Base-by-base conservation (phyloP, 2,888 invertebrate species). In the Dryococelus australis region DNA sequence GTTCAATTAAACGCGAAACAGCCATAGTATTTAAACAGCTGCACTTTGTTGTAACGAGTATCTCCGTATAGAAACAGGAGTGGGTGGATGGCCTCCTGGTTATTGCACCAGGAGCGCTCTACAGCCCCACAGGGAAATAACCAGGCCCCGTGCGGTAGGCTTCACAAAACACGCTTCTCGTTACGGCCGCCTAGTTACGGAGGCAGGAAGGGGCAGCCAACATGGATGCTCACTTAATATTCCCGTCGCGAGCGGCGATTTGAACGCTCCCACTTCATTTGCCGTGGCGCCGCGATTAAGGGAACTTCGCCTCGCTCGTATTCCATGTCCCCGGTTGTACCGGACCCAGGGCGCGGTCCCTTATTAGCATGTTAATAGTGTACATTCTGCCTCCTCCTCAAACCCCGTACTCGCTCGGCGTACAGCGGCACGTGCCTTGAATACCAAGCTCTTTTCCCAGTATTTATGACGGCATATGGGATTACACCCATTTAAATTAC, bases 341-440 rank as follows among this genome's bases (percentile, higher is more conserved):
- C 65, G 65, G 65, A 65, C 65, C 65, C 65, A 16, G 65, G 65
- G 24, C 65, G n/a, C 65, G 65, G 65, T 65, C 65, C 65, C 65
- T 24, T 65, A 65, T 65, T 65, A 65, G 65, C 65, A 65, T 65
- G 65, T 65, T 65, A 65, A 65, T 65, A 65, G 65, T n/a, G 65
- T 65, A n/a, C 65, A 65, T 65, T 65, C 65, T 65, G 20, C 24
- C 65, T 65, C 65, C 65, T 47, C 12, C 47, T 47, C 47, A 13
- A 47, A 0, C 47, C 47, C 8, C 47, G 10, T 16, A 13, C 47
- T 47, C 47, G 8, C 47, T n/a, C 65, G 8, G 65, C n/a, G 24
- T 20, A n/a, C 65, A n/a, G 24, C n/a, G 47, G 47, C 65, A 65
- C 65, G 65, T n/a, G 65, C 65, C 65, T 65, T 9, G n/a, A n/a